phyloP scores from a whole-genome alignment of 2,797 vertebrate species.

The Pantherophis vulpinus region DNA sequence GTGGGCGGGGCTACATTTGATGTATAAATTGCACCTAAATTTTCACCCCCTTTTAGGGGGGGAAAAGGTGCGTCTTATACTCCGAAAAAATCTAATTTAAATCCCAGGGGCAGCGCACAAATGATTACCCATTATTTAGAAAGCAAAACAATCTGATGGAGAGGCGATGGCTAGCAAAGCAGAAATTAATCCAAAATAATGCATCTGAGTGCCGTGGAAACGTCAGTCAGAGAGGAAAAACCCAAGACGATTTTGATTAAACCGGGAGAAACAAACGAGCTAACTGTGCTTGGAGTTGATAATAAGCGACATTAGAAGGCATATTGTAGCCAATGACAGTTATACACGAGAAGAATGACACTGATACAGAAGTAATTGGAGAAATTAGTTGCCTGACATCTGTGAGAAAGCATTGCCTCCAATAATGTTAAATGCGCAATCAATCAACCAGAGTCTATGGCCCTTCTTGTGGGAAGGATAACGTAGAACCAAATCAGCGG shows the following conservation, averaged over 20 bases:
- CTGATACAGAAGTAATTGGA: constrained; percentile 68
- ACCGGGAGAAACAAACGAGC: constrained; percentile 42
- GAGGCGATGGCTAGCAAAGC: constrained; percentile 20
- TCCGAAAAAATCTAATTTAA: constrained; percentile 24
- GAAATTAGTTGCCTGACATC: constrained; percentile 62
- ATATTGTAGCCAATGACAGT: constrained; percentile 53
- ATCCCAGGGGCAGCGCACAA: constrained; percentile 16
- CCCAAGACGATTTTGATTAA: constrained; percentile 53
- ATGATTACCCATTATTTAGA: constrained; percentile 25
- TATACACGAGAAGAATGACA: constrained; percentile 62
- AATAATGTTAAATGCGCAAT: constrained; percentile 63
- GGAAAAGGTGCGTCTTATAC: too few relatives aligned
- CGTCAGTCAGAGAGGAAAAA: constrained; percentile 42
- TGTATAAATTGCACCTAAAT: too few relatives aligned
- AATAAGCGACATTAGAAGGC: constrained; percentile 48
- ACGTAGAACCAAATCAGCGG: constrained; percentile 10
- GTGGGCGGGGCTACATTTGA: too few relatives aligned
- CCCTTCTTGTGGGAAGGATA: constrained; percentile 47
- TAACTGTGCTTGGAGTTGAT: constrained; percentile 44
- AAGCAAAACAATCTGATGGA: constrained; percentile 17
- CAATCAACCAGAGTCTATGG: constrained; percentile 56
- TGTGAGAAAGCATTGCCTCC: constrained; percentile 61
- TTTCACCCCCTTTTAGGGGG: too few relatives aligned
- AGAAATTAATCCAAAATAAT: constrained; percentile 39
- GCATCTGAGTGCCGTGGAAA: constrained; percentile 34